Evolutionary conservation across 2,797 vertebrate genomes (phyloP).

Genomic region (Chanos chanos): DNA sequence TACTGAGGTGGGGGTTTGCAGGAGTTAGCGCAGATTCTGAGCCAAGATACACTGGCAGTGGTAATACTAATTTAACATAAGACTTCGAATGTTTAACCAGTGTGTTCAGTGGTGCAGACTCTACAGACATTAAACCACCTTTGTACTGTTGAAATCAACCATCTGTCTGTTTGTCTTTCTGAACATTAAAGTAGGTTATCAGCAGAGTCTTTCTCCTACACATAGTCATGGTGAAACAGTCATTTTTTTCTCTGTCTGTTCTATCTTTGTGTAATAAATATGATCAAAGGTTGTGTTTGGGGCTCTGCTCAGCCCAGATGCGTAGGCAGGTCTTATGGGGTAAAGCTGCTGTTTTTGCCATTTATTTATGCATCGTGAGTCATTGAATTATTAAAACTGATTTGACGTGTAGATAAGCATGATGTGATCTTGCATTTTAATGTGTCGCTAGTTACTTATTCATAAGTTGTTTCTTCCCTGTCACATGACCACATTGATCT

Average conservation of each 20-base stretch:
- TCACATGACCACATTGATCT: no score
- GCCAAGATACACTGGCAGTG: conserved; percentile 33
- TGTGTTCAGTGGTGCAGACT: conserved; percentile 2
- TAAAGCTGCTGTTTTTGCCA: no score
- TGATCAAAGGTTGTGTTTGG: no score
- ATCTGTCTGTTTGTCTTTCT: conserved; percentile 2
- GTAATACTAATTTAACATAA: background rate
- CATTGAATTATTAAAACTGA: no score
- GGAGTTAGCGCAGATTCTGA: conserved; percentile 9
- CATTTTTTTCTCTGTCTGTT: conserved; percentile 3
- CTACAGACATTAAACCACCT: conserved; percentile 43
- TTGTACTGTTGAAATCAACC: conserved; percentile 31
- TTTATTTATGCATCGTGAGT: no score
- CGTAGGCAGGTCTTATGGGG: no score
- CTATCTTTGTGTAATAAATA: conserved; percentile 1
- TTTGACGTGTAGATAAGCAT: no score
- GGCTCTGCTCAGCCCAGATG: no score
- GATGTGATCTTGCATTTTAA: no score
- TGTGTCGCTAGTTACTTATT: no score
- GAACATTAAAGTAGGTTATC: background rate
- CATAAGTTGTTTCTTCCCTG: no score
- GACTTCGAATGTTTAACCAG: conserved; percentile 32
- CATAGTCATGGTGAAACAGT: conserved; percentile 2
- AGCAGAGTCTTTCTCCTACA: background rate
- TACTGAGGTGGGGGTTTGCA: conserved; percentile 12